These are phyloP conservation scores for Anser brachyrhynchus DNA, from an alignment of 2,113 vertebrate genomes.

Conservation along the genomic window DNA sequence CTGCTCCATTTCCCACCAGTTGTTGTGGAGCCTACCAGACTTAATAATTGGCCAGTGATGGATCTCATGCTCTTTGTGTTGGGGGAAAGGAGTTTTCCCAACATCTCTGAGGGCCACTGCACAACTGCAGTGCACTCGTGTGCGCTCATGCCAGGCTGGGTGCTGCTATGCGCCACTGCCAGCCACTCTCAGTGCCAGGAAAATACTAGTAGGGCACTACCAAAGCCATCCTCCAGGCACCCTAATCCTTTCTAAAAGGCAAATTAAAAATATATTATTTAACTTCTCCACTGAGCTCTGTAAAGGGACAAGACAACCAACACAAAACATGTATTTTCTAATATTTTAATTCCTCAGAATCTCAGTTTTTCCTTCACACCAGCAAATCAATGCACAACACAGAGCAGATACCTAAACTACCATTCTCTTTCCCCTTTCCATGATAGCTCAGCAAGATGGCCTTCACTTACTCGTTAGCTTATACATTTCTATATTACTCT, in stretches of 20 bases:
- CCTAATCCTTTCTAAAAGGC: neutral
- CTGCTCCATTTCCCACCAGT: neutral
- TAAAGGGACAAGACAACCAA: neutral
- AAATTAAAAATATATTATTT: neutral
- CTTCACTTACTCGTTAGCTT: neutral
- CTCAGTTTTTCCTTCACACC: neutral
- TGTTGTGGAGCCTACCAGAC: neutral
- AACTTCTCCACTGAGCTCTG: neutral
- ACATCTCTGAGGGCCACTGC: neutral
- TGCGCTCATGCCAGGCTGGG: neutral
- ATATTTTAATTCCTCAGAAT: neutral
- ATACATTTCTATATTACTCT: fast-evolving
- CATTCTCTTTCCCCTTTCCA: neutral
- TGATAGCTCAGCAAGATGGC: neutral
- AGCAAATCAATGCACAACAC: neutral
- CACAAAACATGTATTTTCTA: neutral
- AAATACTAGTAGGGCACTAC: neutral
- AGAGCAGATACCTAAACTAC: neutral
- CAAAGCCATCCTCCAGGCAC: neutral
- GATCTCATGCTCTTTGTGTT: neutral
- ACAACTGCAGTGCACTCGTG: neutral
- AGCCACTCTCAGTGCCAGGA: no score
- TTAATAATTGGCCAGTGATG: neutral
- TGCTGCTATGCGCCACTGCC: neutral
- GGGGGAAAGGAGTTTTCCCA: neutral